Base-by-base conservation (phyloP, 2,113 vertebrate genomes). In the Urocolius indicus region DNA sequence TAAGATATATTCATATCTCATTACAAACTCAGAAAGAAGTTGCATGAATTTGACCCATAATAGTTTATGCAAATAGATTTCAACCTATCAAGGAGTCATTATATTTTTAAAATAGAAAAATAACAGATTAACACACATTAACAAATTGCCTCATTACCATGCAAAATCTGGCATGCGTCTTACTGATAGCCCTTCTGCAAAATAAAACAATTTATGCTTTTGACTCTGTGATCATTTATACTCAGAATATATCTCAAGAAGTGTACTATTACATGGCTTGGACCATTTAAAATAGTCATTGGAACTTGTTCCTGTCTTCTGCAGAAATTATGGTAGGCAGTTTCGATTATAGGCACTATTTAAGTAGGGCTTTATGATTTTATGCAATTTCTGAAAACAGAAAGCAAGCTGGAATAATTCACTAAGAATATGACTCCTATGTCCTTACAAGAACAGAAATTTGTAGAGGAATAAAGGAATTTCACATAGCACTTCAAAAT, bases 61-160 rank as follows among this genome's bases (percentile, higher is more conserved):
- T 29, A 87, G 78, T 82, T 94, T 65, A 94, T 90, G 84, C 57
- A 84, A 94, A 91, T 87, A 5, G 45, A 90, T 65, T 82, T 85
- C 87, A 87, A 85, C 36, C 46, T 49, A 84, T 77, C 36, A 71
- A 74, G 34, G 10, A 51, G 38, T 82, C 74, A 89, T 93, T 84
- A 94, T 72, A 89, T 38, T 91, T 93, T 75, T 36, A 87, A 93
- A 95, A 91, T 24, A 65, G 71, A 62, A 82, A 82, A 94, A 76
- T 30, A 75, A 77, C 26, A 83, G 22, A 78, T 89, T 71, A 84
- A 84, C 43, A 87, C 68, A 72, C 58, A 91, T 59, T 68, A 89
- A 81, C n/a, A 93, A 94, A 90, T 63, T 75, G 55, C 19, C 24
- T 45, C 27, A 85, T 93, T 76, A 89, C 55, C 75, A 87, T 76